Conservation (phyloP, 2,797 vertebrate species). For the Epinephelus malabaricus region DNA sequence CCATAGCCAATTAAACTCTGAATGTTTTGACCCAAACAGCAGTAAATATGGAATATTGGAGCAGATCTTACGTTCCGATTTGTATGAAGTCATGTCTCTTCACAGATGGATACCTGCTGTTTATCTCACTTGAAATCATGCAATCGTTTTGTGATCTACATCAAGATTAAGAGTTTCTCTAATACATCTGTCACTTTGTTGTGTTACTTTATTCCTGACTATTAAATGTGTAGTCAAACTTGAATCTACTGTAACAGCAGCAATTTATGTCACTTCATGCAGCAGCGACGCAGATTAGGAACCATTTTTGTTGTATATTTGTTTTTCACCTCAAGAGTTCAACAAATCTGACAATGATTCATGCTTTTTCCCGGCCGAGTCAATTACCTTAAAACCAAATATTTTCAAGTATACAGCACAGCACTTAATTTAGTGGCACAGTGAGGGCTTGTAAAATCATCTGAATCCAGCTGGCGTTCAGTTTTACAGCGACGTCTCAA, state of each 20-base stretch:
- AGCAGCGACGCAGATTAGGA: slow-evolving; percentile 21
- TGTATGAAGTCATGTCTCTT: slow-evolving; percentile 67
- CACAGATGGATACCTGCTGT: slow-evolving; percentile 53
- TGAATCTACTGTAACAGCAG: background rate
- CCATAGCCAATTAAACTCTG: slow-evolving; percentile 53
- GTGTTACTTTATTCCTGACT: background rate
- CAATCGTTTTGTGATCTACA: background rate
- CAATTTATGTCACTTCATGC: background rate
- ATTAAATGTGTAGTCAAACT: slow-evolving; percentile 20
- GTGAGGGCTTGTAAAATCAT: slow-evolving; percentile 72
- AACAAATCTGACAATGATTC: slow-evolving; percentile 59
- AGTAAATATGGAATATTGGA: slow-evolving; percentile 72
- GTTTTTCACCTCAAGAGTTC: slow-evolving; percentile 42
- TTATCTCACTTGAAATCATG: slow-evolving; percentile 12
- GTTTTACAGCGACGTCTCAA: slow-evolving; percentile 71
- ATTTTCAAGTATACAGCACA: slow-evolving; percentile 71
- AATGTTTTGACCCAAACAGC: slow-evolving; percentile 60
- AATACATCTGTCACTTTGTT: slow-evolving; percentile 1
- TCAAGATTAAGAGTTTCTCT: background rate
- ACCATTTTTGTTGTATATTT: slow-evolving; percentile 13
- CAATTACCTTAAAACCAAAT: slow-evolving; percentile 67
- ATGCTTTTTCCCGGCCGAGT: slow-evolving; percentile 43
- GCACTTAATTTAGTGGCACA: slow-evolving; percentile 75
- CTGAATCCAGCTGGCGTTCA: slow-evolving; percentile 68
- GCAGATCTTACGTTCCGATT: slow-evolving; percentile 32